These are phyloP conservation scores for Crenichthys baileyi DNA, from an alignment of 2,797 vertebrate genomes.

Conservation along the genomic window DNA sequence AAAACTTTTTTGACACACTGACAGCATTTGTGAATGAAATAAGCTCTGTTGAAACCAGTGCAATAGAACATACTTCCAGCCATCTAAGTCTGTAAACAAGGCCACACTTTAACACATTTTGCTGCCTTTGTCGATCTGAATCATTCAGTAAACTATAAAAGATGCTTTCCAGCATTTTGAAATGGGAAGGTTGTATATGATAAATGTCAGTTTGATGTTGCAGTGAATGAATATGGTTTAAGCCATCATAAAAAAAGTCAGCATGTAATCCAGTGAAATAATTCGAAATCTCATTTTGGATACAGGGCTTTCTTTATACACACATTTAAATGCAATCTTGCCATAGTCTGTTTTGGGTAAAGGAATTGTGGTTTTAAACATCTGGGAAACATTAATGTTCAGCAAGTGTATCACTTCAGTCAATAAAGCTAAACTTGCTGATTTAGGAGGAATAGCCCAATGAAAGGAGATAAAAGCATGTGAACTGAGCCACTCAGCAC, in stretches of 20 bases:
- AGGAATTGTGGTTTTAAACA: conserved; percentile 22
- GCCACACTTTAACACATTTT: not conserved
- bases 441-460: conserved; percentile 30
- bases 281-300: not conserved
- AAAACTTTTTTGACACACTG: too few relatives aligned
- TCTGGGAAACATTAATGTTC: conserved; percentile 25
- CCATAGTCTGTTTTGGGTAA: not conserved
- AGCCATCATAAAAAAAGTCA: not conserved
- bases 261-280: not conserved
- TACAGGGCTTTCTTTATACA: not conserved
- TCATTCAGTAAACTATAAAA: not conserved
- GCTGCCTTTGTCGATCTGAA: not conserved
- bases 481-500: conserved; percentile 51
- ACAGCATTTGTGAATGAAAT: too few relatives aligned
- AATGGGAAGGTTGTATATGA: not conserved
- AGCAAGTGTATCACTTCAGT: conserved; percentile 12
- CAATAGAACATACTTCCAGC: not conserved
- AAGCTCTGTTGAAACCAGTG: not conserved
- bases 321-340: not conserved
- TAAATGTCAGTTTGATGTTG: conserved; percentile 2
- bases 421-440: conserved; percentile 37
- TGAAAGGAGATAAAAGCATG: conserved; percentile 39
- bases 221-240: not conserved
- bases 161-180: not conserved
- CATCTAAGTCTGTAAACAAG: not conserved